A percentile compares a stretch with the other conserved stretches of the same genome.
Conservation (phyloP, 2,888 invertebrate genomes). For the Agapetus fuscipes region DNA sequence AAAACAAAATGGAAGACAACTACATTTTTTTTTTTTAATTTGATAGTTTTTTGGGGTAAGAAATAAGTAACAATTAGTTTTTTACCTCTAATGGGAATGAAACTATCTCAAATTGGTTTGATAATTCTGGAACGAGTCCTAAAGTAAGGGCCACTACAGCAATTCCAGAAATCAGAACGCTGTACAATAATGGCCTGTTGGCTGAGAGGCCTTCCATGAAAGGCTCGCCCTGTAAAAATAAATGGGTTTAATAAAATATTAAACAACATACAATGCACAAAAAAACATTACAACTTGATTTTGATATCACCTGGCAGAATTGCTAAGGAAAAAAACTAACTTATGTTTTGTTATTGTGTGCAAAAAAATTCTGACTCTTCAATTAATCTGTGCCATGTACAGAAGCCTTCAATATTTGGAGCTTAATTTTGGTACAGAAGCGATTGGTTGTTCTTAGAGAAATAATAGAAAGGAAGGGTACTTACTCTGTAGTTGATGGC, state of each 20-base stretch:
- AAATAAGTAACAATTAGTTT: too few species aligned
- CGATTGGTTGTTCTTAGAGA: too few species aligned
- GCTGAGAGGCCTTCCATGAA: conserved; percentile 95
- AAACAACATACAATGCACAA: conserved; percentile 1
- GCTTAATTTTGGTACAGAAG: too few species aligned
- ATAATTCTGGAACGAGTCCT: conserved; percentile 76
- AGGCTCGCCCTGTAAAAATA: conserved; percentile 74
- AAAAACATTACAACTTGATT: background rate
- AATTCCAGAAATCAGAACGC: conserved; percentile 72
- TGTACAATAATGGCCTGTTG: conserved; percentile 88
- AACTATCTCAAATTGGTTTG: conserved; percentile 89
- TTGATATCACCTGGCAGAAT: background rate
- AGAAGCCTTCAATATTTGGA: too few species aligned
- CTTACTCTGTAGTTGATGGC: conserved; percentile 96
- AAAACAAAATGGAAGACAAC: too few species aligned
- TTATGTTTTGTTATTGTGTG: too few species aligned
- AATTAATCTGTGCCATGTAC: too few species aligned
- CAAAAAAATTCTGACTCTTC: too few species aligned
- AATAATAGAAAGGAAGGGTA: too few species aligned
- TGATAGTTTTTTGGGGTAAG: too few species aligned
- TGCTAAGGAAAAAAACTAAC: background rate
- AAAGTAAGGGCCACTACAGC: conserved; percentile 78
- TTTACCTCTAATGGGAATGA: conserved; percentile 86
- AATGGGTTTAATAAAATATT: conserved; percentile 1
- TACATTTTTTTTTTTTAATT: too few species aligned